Conservation (phyloP, 2,113 vertebrate species). For the Vidua macroura region DNA sequence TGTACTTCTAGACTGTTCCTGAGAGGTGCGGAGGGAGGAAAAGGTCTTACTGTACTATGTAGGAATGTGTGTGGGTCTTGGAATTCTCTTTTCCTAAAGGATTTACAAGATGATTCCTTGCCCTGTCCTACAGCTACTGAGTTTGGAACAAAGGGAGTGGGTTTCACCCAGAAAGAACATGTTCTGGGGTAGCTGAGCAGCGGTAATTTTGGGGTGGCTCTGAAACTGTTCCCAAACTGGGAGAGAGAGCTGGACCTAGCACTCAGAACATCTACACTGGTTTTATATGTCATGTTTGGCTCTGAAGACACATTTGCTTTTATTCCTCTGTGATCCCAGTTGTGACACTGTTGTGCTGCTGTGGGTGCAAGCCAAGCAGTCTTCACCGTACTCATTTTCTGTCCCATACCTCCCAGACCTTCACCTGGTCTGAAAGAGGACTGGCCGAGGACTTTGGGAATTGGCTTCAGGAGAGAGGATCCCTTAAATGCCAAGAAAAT, state of each 20-base stretch:
- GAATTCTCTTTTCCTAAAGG: background rate
- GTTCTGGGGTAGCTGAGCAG: background rate
- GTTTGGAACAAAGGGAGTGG: background rate
- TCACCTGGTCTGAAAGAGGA: background rate
- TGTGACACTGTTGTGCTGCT: background rate
- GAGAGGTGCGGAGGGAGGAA: background rate
- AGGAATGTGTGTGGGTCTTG: background rate
- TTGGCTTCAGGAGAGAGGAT: background rate
- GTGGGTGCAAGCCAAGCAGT: fast-evolving
- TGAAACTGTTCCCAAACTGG: fast-evolving
- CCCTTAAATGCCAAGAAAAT: background rate
- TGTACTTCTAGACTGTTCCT: background rate
- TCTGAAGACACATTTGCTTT: background rate
- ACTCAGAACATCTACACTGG: fast-evolving
- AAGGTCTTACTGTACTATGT: background rate
- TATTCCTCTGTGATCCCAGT: background rate
- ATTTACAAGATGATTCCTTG: background rate
- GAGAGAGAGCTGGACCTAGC: background rate
- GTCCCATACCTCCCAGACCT: fast-evolving
- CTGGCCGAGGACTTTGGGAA: background rate
- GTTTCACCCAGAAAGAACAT: background rate
- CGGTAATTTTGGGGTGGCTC: background rate
- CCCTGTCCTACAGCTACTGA: background rate
- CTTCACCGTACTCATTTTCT: background rate
- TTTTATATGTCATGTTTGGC: background rate